These are phyloP conservation scores for Macrobrachium rosenbergii DNA, from an alignment of 1,140 invertebrate species.

Conservation along the genomic window DNA sequence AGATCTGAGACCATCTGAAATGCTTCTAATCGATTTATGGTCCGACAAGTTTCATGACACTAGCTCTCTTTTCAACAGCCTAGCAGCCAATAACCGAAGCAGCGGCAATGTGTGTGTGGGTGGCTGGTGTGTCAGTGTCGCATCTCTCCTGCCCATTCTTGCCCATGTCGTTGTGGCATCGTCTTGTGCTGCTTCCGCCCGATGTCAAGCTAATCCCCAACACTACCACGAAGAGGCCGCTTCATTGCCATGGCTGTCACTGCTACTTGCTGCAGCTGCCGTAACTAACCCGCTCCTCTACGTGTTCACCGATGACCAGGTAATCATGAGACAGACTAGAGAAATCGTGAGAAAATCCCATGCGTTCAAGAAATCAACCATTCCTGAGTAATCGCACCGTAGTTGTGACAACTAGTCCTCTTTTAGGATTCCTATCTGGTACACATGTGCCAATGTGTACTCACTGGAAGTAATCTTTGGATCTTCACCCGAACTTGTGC, in stretches of 20 bases:
- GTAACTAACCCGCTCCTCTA: conserved; percentile 64
- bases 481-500: too few relatives aligned
- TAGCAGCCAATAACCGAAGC: conserved; percentile 23
- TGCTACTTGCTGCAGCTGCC: conserved; percentile 57
- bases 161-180: conserved; percentile 61
- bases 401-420: too few relatives aligned
- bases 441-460: too few relatives aligned
- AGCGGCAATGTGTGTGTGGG: conserved; percentile 49
- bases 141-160: conserved; percentile 58
- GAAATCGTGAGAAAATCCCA: background rate
- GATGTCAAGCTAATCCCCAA: conserved; percentile 36
- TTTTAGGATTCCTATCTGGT: too few relatives aligned
- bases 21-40: background rate
- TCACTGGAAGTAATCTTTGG: too few relatives aligned
- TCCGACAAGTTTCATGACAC: background rate
- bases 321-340: background rate
- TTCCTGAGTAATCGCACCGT: background rate
- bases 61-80: background rate
- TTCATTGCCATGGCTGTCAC: conserved; percentile 63
- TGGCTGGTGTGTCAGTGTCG: conserved; percentile 50
- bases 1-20: background rate
- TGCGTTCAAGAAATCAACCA: background rate
- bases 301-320: conserved; percentile 62
- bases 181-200: conserved; percentile 42
- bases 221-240: conserved; percentile 55